A percentile compares a stretch with the other conserved stretches of the same genome.
Conservation (phyloP, 2,888 invertebrate species). For the Serripes groenlandicus region DNA sequence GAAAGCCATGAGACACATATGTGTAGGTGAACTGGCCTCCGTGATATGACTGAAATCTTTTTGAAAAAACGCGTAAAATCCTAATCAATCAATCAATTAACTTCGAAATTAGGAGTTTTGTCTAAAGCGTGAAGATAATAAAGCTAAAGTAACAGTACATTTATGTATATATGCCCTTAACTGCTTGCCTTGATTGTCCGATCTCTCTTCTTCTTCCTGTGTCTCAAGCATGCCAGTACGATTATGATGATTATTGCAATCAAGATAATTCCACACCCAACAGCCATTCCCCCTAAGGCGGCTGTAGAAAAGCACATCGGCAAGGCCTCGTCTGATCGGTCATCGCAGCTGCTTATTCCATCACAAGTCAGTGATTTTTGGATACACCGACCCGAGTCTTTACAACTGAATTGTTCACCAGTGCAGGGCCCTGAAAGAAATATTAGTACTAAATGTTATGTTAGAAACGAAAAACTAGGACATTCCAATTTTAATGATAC, state of each 20-base stretch:
- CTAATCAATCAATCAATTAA: too few species aligned
- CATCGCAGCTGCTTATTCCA: slow-evolving; percentile 45
- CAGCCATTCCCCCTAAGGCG: slow-evolving; percentile 51
- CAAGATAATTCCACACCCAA: slow-evolving; percentile 50
- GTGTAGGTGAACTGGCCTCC: too few species aligned
- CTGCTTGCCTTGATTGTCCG: slow-evolving; percentile 65
- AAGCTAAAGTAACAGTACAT: too few species aligned
- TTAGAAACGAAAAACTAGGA: too few species aligned
- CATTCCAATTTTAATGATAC: too few species aligned
- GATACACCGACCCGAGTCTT: slow-evolving; percentile 45
- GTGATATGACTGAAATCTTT: too few species aligned
- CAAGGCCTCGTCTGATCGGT: slow-evolving; percentile 62
- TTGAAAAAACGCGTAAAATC: too few species aligned
- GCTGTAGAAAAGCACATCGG: slow-evolving; percentile 60
- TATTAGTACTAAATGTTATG: too few species aligned
- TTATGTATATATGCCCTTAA: too few species aligned
- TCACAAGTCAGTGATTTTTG: slow-evolving; percentile 57
- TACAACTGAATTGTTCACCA: slow-evolving; percentile 58
- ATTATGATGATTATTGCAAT: slow-evolving; percentile 51
- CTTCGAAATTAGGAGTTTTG: too few species aligned
- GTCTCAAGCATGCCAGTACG: slow-evolving; percentile 39
- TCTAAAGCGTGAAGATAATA: too few species aligned
- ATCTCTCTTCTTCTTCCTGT: slow-evolving; percentile 44
- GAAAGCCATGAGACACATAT: too few species aligned
- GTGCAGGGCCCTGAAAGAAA: slow-evolving; percentile 52